phyloP scores from a whole-genome alignment of 2,797 vertebrate genomes.

The Chelmon rostratus region DNA sequence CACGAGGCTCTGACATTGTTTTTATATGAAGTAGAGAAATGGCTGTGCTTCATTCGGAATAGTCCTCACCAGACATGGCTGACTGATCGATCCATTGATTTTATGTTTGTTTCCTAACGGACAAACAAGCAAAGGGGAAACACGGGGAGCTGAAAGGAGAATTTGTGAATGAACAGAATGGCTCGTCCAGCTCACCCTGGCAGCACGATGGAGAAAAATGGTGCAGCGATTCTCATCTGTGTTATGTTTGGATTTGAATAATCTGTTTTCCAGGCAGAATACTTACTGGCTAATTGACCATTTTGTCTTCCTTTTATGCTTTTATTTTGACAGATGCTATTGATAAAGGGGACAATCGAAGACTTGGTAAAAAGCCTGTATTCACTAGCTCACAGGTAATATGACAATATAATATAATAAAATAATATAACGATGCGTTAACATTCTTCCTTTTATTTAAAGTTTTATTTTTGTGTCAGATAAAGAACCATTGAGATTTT shows the following conservation, averaged over 20 bases:
- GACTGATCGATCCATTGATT: constrained; percentile 35
- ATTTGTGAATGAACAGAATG: constrained; percentile 55
- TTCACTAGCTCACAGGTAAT: constrained; percentile 96
- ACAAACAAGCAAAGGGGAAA: constrained; percentile 24
- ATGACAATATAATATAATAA: no score
- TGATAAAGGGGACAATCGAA: constrained; percentile 95
- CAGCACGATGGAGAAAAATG: neutral
- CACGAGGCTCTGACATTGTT: neutral
- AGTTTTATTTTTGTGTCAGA: neutral
- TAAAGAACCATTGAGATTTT: neutral
- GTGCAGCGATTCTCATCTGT: constrained; percentile 21
- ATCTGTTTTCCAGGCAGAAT: constrained; percentile 14
- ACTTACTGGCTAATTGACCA: neutral
- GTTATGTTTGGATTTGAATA: constrained; percentile 15
- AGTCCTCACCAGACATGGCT: constrained; percentile 15
- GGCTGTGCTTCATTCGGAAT: constrained; percentile 15
- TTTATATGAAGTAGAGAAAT: neutral
- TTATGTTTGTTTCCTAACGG: constrained; percentile 44
- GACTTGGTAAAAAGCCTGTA: constrained; percentile 92
- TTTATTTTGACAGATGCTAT: constrained; percentile 88
- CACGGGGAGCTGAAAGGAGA: constrained; percentile 31
- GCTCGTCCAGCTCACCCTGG: constrained; percentile 3
- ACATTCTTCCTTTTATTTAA: constrained; percentile 10
- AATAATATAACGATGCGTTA: neutral
- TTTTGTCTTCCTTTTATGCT: constrained; percentile 33